Base-by-base conservation (phyloP, 1,140 invertebrate genomes). In the Sesamia nonagrioides region DNA sequence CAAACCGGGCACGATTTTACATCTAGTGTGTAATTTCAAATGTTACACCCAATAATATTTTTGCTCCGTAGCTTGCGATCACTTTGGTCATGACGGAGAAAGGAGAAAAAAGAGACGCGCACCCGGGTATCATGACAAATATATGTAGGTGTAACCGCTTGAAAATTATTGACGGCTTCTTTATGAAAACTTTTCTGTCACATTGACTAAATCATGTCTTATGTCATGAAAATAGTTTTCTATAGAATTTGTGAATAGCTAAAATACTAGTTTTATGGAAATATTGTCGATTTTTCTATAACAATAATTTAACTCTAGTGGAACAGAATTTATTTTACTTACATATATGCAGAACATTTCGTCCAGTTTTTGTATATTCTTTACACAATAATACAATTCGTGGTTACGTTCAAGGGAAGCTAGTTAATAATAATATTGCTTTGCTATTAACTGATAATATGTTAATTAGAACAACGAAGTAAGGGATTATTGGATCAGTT, bases 381-480 rank as follows among this genome's bases (percentile, higher is more conserved):
- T 63, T 63, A 40, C 35, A n/a, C n/a, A n/a, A n/a, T n/a, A n/a
- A 18, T 11, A 11, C 8, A 33, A 33, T 3, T 13, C 11, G 21
- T 58, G 9, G 2, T 33, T 42, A 37, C 33, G 27, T n/a, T 58
- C 27, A 5, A 15, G n/a, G 17, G 58, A 35, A 35, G 33, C 37
- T 17, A 7, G 1, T 18, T 27, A 15, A 8, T 42, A 42, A 48
- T 27, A 56, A 9, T 11, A 13, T 68, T 42, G 9, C 9, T 27
- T 21, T 50, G 66, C 27, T 69, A 21, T 56, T 56, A 69, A 69
- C 48, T 68, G 37, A 21, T 68, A 48, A 21, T 68, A 48, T 68
- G 42, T 45, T 48, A 45, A 68, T 63, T 68, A 68, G 42, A 27
- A 0, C 6, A 13, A 27, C 40, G 9, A 68, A 48, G 9, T 27